Evolutionary conservation across 2,797 vertebrate species (phyloP), one percentile per base, ranked within the genome.

Genomic region (Galago senegalensis): DNA sequence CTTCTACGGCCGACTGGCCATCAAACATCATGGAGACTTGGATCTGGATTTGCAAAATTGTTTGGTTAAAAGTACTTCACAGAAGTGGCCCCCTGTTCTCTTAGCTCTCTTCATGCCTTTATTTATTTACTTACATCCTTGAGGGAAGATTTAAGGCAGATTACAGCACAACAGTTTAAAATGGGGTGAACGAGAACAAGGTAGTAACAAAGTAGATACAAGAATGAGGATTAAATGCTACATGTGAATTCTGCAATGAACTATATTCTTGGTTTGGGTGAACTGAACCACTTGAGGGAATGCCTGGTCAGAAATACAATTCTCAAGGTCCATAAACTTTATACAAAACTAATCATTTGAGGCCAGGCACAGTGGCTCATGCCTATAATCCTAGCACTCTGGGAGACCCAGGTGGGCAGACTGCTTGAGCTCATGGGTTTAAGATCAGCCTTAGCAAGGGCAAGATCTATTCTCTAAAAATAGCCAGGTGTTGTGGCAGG

Each of bases 11-110:
- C 6, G 99, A 99, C 87, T 99, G 99, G 25, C 99, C 99, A 56
- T 99, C 99, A 97, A 99, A 99, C 98, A 99, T 99, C 99, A 99
- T 99, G 40, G 99, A 99, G 81, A 99, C 99, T 98, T 99, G 99
- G 96, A 99, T 99, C 99, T 99, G 97, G 37, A 94, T 56, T 95
- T 76, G 82, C 14, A 98, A 96, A 93, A 34, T n/a, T 18, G 37
- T 81, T 83, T 43, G n/a, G 53, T 93, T 95, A 91, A 88, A 73
- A 49, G 27, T 56, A 18, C 14, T 92, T 23, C 70, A 83, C 27
- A 93, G 90, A 93, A 87, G 76, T 2, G 7, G 40, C 40, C 40
- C 37, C 40, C 40, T 40, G 76, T 25, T 83, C 17, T 23, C 37
- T 43, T 18, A 69, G 7, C 10, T 49, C 23, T 27, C 29, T 23